A percentile compares a stretch with the other conserved stretches of the same genome.
Evolutionary conservation across 1,140 invertebrate species (phyloP).

Genomic region (Eupristina koningsbergeri): DNA sequence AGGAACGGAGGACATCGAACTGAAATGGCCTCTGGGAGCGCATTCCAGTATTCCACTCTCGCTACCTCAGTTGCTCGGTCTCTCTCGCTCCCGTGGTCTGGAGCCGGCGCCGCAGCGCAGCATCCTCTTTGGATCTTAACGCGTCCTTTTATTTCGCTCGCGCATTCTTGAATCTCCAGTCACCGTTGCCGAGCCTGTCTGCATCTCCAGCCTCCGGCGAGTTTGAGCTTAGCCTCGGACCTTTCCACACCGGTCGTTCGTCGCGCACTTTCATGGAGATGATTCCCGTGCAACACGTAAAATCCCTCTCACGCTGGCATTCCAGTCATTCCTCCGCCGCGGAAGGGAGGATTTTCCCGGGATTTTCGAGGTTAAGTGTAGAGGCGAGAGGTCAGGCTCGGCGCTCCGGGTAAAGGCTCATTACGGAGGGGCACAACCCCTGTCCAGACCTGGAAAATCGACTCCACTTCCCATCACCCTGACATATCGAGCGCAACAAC

Average conservation of each 20-base stretch:
- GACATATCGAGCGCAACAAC: too few species aligned
- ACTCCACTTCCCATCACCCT: background rate
- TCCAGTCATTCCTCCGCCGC: too few species aligned
- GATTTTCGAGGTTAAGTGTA: background rate
- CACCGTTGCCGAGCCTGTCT: constrained; percentile 6
- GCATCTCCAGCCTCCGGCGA: background rate
- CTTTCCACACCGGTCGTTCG: background rate
- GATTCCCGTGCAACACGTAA: background rate
- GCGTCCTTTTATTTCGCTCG: constrained; percentile 60
- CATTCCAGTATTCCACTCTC: constrained; percentile 68
- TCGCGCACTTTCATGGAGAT: background rate
- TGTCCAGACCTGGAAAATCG: background rate
- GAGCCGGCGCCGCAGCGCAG: background rate
- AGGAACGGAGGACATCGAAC: constrained; percentile 70
- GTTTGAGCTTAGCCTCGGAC: background rate
- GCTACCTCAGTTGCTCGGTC: constrained; percentile 57
- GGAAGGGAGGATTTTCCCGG: background rate
- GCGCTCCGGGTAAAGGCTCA: background rate
- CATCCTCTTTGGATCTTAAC: background rate
- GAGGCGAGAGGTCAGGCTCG: background rate
- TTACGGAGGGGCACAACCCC: background rate
- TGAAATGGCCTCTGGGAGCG: constrained; percentile 70
- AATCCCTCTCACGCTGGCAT: too few species aligned
- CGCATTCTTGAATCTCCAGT: constrained; percentile 61
- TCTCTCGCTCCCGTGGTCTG: constrained; percentile 37